Base-by-base conservation (phyloP, 1,140 invertebrate genomes). In the Lordiphosa collinella region DNA sequence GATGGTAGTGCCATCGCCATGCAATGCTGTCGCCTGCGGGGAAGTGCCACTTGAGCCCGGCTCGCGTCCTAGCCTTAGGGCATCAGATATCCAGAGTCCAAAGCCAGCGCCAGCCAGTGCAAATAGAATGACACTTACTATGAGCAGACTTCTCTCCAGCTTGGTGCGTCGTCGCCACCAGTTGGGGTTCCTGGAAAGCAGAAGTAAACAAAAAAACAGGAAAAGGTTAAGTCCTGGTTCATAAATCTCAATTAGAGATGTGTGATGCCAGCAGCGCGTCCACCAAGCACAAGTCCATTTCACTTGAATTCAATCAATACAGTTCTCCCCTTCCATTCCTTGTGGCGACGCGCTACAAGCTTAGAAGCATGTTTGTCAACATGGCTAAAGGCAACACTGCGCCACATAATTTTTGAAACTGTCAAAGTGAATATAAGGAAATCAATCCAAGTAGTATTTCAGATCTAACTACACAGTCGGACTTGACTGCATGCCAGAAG, bases 81-180 rank as follows among this genome's bases (percentile, higher is more conserved):
- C 36, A 70, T 80, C 2, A 93, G 87, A 50, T 92, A 91, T 11
- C 92, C 92, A 54, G 94, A 91, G 4, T 91, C 93, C 34, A 93
- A 91, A 16, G 92, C 91, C 74, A 94, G 91, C 92, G 37, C 93
- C 89, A 44, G 92, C 92, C 22, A 94, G 89, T 34, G 94, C 88
- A 11, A 93, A 86, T 18, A 92, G 91, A 50, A 94, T 91, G 16
- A 91, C 90, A 31, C 92, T 91, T 3, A 93, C 85, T 8, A 96
- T 73, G 54, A 94, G 93, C 62, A 96, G 89, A 37, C 92, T 91
- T 66, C 95, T 91, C 90, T 97, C 95, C 90, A 96, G 88, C 63
- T 92, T 91, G 9, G 94, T 95, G 63, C 95, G 90, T 59, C 95
- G 91, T 64, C 93, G 93, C 96, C 95, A 97, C 94, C 95, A 96